Conservation (phyloP, 1,140 invertebrate genomes). For the Cepaea nemoralis region DNA sequence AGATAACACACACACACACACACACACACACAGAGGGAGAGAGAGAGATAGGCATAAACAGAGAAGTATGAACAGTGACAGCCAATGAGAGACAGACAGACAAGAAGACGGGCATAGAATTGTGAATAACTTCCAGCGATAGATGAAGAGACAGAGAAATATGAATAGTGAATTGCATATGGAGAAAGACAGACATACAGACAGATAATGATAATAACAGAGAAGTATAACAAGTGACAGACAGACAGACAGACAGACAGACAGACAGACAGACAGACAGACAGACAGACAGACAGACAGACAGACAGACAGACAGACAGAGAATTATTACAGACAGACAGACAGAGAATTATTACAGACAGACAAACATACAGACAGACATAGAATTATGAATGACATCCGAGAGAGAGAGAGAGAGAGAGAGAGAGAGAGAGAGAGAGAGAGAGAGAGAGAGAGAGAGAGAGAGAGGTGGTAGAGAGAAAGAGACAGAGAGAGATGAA, state of each 20-base stretch:
- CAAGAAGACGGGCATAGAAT: background rate
- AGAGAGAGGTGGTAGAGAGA: background rate
- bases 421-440: background rate
- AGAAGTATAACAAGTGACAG: constrained; percentile 8
- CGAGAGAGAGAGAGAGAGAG: background rate
- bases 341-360: background rate
- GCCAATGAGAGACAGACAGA: too few relatives aligned
- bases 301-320: background rate
- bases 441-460: background rate
- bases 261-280: constrained; percentile 35
- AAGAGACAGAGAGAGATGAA: constrained; percentile 11
- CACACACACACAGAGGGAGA: too few relatives aligned
- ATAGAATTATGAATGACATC: background rate
- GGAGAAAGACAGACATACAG: background rate
- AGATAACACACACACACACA: too few relatives aligned
- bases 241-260: constrained; percentile 21
- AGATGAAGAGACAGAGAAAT: background rate
- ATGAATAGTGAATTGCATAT: too few relatives aligned
- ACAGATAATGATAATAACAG: background rate
- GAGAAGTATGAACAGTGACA: too few relatives aligned
- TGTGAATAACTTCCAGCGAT: background rate
- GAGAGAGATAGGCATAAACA: too few relatives aligned
- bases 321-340: background rate
- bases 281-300: constrained; percentile 23
- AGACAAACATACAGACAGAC: background rate